Base-by-base conservation (phyloP, 2,888 invertebrate genomes). In the Homarus gammarus region DNA sequence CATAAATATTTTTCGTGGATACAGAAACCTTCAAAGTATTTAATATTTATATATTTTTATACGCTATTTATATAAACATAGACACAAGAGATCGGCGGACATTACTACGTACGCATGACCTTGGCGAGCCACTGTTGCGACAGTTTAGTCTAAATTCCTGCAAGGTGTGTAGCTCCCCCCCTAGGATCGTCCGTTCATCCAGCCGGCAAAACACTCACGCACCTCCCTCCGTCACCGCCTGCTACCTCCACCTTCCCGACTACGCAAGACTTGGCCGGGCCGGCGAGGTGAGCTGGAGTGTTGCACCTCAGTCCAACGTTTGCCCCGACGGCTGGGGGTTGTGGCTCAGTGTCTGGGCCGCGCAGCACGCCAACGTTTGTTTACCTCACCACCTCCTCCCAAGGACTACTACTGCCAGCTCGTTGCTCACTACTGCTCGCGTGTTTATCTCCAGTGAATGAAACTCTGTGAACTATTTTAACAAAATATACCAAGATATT, bases 291-390 rank as follows among this genome's bases (percentile, higher is more conserved):
- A 22, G 51, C 49, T n/a, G 51, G 36, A 49, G 75, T 31, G 56
- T n/a, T 27, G 72, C 31, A 5, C 33, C 64, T 75, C 85, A 85
- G 85, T 85, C 38, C 77, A 77, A 85, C 77, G 85, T 85, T 64
- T 77, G 85, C 85, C 70, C 77, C 49, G 64, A 44, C 68, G 85
- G 85, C 85, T 56, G 64, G 40, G 77, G 85, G 85, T 77, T 77
- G 85, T 83, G 83, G 44, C 38, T 40, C 73, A 40, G 44, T 75
- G 44, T 75, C 44, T 40, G 75, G 83, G 83, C 82, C 68, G 36
- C 68, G 49, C 72, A 33, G 81, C 72, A n/a, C 56, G 10, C 40
- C 40, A n/a, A 68, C 83, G 83, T 83, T 75, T 81, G 31, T 79
- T 27, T 78, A 3, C 31, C 27, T 56, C 56, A 6, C 38, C n/a